A percentile compares a stretch with the other conserved stretches of the same genome.
phyloP scores from a whole-genome alignment of 1,140 invertebrate genomes.

The Apis laboriosa region DNA sequence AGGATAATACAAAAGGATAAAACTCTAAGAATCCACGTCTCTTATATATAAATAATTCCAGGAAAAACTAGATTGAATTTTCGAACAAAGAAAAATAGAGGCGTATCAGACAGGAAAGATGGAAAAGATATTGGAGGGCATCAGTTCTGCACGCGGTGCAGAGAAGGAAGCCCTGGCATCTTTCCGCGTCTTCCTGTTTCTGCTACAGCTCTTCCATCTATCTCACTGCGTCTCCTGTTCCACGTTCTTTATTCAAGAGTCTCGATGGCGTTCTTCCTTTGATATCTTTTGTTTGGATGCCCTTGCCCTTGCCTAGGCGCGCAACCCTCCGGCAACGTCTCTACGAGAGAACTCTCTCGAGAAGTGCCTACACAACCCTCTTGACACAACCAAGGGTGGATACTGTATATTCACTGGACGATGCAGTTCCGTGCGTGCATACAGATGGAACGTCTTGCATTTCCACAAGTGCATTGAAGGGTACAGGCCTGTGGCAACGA shows the following conservation, averaged over 20 bases:
- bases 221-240: slow-evolving; percentile 40
- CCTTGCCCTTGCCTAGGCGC: slow-evolving; percentile 45
- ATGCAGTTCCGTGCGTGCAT: slow-evolving; percentile 9
- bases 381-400: too few relatives aligned
- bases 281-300: slow-evolving; percentile 49
- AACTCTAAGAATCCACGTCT: background rate
- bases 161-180: background rate
- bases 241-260: slow-evolving; percentile 51
- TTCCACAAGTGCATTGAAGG: slow-evolving; percentile 42
- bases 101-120: too few relatives aligned
- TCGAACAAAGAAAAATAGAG: background rate
- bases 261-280: slow-evolving; percentile 48
- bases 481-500: slow-evolving; percentile 26
- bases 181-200: slow-evolving; percentile 6
- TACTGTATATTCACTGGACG: slow-evolving; percentile 14
- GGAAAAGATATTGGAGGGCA: background rate
- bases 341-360: slow-evolving; percentile 33
- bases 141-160: background rate
- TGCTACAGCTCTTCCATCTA: slow-evolving; percentile 11
- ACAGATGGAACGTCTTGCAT: slow-evolving; percentile 47
- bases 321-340: slow-evolving; percentile 30
- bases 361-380: slow-evolving; percentile 17
- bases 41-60: background rate
- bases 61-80: background rate
- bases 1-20: background rate